Conservation (phyloP, 2,888 invertebrate genomes). For the Thereva nobilitata region DNA sequence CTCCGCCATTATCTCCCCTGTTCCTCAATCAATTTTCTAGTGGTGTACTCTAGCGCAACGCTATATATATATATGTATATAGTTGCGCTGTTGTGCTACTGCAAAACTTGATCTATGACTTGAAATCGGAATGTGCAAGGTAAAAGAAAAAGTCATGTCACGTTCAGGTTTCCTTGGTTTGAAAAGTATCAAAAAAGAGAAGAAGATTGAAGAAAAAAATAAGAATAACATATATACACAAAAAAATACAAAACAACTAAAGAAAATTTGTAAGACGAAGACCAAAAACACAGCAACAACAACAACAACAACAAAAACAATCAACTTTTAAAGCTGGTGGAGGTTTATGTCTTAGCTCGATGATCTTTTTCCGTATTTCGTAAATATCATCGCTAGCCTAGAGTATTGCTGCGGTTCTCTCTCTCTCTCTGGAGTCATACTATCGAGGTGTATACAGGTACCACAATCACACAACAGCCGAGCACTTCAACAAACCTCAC, state of each 20-base stretch:
- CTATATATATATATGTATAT: not conserved
- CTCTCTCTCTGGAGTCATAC: too few relatives aligned
- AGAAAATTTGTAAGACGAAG: not conserved
- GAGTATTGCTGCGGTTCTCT: too few relatives aligned
- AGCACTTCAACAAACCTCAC: too few relatives aligned
- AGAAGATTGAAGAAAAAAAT: conserved; percentile 19
- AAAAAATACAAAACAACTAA: not conserved
- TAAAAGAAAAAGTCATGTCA: conserved; percentile 33
- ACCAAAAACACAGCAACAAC: not conserved
- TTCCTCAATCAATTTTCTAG: too few relatives aligned
- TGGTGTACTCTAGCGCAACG: too few relatives aligned
- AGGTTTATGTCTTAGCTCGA: conserved; percentile 16
- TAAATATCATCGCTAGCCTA: not conserved
- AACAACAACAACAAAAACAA: not conserved
- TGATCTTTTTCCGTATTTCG: conserved; percentile 26
- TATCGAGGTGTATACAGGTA: too few relatives aligned
- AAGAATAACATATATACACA: not conserved
- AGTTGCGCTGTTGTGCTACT: conserved; percentile 15
- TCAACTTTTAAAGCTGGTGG: not conserved
- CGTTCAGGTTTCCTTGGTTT: conserved; percentile 28
- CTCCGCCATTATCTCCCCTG: too few relatives aligned
- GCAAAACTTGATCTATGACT: conserved; percentile 31
- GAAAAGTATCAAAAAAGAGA: conserved; percentile 30
- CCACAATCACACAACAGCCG: too few relatives aligned
- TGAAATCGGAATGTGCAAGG: conserved; percentile 31